Conservation (phyloP, 2,113 vertebrate species). For the Saguinus imperator region DNA sequence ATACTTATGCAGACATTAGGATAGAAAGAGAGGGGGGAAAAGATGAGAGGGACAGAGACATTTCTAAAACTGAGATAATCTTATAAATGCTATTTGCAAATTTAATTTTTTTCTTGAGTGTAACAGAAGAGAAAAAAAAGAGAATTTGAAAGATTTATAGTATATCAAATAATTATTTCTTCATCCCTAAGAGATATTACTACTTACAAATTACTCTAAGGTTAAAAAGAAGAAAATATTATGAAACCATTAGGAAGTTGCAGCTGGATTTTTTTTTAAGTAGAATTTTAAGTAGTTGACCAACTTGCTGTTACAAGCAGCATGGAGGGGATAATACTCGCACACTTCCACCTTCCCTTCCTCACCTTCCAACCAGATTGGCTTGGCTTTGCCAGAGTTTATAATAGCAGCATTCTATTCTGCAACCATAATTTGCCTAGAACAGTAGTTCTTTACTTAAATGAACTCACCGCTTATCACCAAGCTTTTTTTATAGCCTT, state of each 20-base stretch:
- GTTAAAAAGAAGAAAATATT: conserved; percentile 22
- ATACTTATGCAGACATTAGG: conserved; percentile 11
- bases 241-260: not conserved
- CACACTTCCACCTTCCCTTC: not conserved
- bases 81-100: conserved; percentile 11
- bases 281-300: not conserved
- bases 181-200: not conserved
- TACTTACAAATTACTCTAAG: conserved; percentile 47
- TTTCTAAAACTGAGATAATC: conserved; percentile 32
- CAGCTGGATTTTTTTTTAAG: conserved; percentile 30
- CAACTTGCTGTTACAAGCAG: not conserved
- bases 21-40: not conserved
- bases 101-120: conserved; percentile 36
- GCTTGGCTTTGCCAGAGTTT: not conserved
- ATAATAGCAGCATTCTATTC: not conserved
- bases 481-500: not conserved
- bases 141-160: conserved; percentile 30
- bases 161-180: conserved; percentile 42
- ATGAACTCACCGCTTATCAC: not conserved
- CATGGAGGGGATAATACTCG: not conserved
- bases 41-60: not conserved
- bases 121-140: conserved; percentile 37
- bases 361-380: not conserved
- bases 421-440: not conserved
- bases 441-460: conserved; percentile 19